Evolutionary conservation across 2,113 vertebrate species (phyloP), one percentile per base, ranked within the genome.

Genomic region (Alouatta palliata): DNA sequence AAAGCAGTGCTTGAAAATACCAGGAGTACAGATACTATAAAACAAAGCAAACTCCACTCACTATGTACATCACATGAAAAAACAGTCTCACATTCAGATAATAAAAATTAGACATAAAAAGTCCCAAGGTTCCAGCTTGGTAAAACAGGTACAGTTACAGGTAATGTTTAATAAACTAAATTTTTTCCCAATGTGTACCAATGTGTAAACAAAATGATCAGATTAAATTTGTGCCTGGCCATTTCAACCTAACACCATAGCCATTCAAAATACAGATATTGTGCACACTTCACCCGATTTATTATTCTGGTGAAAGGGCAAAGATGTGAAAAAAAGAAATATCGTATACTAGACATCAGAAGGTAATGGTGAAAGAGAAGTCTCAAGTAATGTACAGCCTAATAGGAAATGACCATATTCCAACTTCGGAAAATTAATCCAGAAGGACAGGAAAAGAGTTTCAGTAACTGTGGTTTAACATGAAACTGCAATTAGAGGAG

Each of bases 1-100:
- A 99, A 99, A 99, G 99, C 98, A 98, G 98, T 96, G 96, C 98
- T 98, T 98, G 98, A 99, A 99, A 99, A 98, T 98, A 99, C 98
- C 99, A 98, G 98, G 97, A 98, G 98, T 98, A 98, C 98, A 98
- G 98, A 98, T 98, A 98, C 98, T 98, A 98, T 97, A 98, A 98
- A 99, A 99, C 98, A 98, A 99, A 98, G 98, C 98, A 98, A 99
- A 98, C 98, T 99, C 98, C 98, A 98, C 98, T 98, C 98, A 98
- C 98, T 98, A 98, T 91, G 58, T 98, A 99, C 98, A 99, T 98
- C 98, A 98, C 98, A 98, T 98, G 98, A 98, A 98, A 98, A 98
- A 98, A 98, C 94, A 98, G 98, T 98, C 98, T 98, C 98, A 98
- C 98, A 98, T 97, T 98, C 98, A 98, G 98, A 98, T 98, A 98